Evolutionary conservation across 2,797 vertebrate species (phyloP), one percentile per base, ranked within the genome.

Genomic region (Fistularia tabacaria): DNA sequence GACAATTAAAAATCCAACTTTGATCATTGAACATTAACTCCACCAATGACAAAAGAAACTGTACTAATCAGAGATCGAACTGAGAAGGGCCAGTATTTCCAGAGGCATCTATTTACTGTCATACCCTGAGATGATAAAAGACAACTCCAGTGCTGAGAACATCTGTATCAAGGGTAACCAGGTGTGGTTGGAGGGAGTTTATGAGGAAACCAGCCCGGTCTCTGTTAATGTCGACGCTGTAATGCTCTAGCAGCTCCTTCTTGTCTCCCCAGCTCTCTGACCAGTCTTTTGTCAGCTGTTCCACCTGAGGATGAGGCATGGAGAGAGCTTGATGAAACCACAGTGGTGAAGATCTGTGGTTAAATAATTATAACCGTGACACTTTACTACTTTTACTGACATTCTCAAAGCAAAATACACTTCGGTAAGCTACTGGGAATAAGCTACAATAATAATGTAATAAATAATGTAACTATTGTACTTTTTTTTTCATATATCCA

Each of bases 231-330:
- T 96, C 96, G 80, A 99, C 92, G 3, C 90, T 91, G 78, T 94
- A 99, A 62, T 92, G 90, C 73, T 98, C 92, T 90, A 96, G 79
- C 25, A 98, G 89, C 55, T 91, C 91, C 84, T 90, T 92, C 83
- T 92, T 94, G 76, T 95, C 93, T 13, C 74, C 83, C 96, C 95
- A 98, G 72, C 93, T 92, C 71, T 85, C 91, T 0, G 92, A 92
- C 97, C 97, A 98, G 79, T 96, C 95, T 83, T 95, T 93, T 14
- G 94, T 96, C 69, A 97, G 89, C 75, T 95, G 90, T 49, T 97
- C 93, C 71, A 96, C 92, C 97, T 99, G 84, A 51, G 14, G 54
- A 59, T 1, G 10, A 48, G 2, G 48, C 3, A 14, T 3, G 9
- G 52, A 38, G 12, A 1, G 0, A 4, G 6, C 9, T 0, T 0